Conservation (phyloP, 1,140 invertebrate species). For the Bombus fervidus region DNA sequence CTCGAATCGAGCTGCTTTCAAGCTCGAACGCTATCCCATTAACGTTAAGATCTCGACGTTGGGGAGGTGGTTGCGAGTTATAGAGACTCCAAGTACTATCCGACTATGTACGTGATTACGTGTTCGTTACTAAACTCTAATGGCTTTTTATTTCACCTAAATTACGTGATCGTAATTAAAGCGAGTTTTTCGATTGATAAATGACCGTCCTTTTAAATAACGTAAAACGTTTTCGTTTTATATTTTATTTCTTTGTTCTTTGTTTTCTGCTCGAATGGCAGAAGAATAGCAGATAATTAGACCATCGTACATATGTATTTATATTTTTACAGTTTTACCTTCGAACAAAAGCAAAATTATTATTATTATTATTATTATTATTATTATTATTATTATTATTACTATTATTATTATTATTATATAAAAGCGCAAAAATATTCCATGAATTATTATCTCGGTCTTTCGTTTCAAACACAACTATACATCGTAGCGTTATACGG, state of each 20-base stretch:
- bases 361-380: too few species aligned
- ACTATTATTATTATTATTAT: too few species aligned
- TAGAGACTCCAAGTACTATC: background rate
- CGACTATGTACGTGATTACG: background rate
- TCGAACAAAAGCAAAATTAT: background rate
- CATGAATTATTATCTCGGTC: background rate
- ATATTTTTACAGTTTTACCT: background rate
- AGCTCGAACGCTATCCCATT: constrained; percentile 11
- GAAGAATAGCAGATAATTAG: too few species aligned
- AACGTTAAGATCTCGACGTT: background rate
- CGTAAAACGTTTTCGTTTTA: too few species aligned
- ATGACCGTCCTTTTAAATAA: background rate
- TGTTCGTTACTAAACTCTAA: too few species aligned
- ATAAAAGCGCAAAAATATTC: too few species aligned
- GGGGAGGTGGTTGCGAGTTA: background rate
- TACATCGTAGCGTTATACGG: background rate
- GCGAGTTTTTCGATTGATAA: background rate
- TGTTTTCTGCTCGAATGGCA: background rate
- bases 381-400: background rate
- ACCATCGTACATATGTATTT: too few species aligned
- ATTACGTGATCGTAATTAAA: background rate
- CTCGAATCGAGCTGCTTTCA: background rate
- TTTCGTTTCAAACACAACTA: background rate
- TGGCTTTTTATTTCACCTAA: background rate
- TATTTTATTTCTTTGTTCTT: background rate